phyloP scores from a whole-genome alignment of 2,888 invertebrate genomes.

The Coelinius sp. region DNA sequence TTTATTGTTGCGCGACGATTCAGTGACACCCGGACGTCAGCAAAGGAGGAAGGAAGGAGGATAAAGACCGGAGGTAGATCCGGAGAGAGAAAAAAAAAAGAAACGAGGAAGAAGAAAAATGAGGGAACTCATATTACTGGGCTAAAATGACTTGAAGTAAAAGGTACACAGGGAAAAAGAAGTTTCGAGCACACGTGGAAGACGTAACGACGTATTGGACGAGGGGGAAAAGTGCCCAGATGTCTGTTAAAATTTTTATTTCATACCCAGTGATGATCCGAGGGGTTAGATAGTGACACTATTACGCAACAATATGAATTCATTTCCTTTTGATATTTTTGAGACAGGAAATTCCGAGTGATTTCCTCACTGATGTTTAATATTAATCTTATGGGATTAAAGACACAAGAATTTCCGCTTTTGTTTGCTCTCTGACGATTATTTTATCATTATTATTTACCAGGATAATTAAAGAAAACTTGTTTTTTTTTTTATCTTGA shows the following conservation, averaged over 20 bases:
- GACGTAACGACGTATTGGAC: not conserved
- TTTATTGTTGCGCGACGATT: conserved; percentile 63
- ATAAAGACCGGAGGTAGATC: conserved; percentile 38
- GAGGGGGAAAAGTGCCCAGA: conserved; percentile 18
- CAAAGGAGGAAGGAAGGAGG: conserved; percentile 53
- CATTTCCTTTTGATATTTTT: not conserved
- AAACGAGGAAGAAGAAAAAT: conserved; percentile 45
- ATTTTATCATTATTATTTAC: not conserved
- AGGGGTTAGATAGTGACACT: conserved; percentile 17
- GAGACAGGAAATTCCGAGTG: not conserved
- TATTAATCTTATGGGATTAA: not conserved
- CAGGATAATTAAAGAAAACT: not conserved
- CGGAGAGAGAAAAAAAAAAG: conserved; percentile 32
- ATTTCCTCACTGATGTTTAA: not conserved
- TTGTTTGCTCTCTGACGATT: not conserved
- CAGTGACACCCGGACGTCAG: conserved; percentile 54
- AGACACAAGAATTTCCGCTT: not conserved
- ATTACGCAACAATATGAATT: conserved; percentile 7
- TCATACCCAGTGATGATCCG: conserved; percentile 2
- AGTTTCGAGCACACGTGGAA: conserved; percentile 22
- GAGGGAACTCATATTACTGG: conserved; percentile 18
- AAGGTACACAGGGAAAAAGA: conserved; percentile 1
- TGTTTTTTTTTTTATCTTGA: no score
- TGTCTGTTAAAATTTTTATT: conserved; percentile 14
- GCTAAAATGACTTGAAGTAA: conserved; percentile 23